A percentile compares a stretch with the other conserved stretches of the same genome.
These are phyloP conservation scores for Cochlearius cochlearius DNA, from an alignment of 2,113 vertebrate genomes.

Conservation along the genomic window DNA sequence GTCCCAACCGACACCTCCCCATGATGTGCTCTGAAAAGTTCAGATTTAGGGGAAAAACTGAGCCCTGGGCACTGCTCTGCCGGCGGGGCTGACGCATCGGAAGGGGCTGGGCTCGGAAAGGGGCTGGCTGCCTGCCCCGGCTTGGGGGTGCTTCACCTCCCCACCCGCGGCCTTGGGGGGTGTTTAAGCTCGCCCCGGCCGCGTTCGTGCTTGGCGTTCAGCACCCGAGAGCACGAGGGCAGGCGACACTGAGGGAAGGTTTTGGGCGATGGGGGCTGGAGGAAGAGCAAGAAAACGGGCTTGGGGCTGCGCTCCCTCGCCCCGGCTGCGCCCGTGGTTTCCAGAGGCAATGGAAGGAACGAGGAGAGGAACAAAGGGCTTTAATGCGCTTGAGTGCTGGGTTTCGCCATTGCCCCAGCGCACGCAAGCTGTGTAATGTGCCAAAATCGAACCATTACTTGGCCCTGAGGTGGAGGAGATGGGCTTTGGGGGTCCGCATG, in stretches of 20 bases:
- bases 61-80: not conserved
- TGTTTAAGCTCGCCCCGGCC: not conserved
- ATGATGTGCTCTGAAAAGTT: not conserved
- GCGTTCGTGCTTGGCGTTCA: not conserved
- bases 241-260: not conserved
- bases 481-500: not conserved
- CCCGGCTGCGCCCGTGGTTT: not conserved
- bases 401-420: not conserved
- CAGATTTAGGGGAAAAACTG: not conserved
- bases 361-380: constrained; percentile 33
- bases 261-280: not conserved
- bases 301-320: not conserved
- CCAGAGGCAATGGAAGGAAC: constrained; percentile 51
- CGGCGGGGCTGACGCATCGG: not conserved
- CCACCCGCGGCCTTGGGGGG: accelerated
- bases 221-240: not conserved
- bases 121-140: not conserved
- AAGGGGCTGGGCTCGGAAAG: not conserved
- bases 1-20: accelerated
- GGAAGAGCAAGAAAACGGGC: not conserved
- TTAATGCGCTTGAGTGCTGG: constrained; percentile 23
- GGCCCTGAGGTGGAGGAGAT: not conserved
- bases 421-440: not conserved
- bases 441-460: not conserved
- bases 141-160: not conserved